phyloP scores from a whole-genome alignment of 64 coral and sea anemone species.

The Orbicella faveolata region DNA sequence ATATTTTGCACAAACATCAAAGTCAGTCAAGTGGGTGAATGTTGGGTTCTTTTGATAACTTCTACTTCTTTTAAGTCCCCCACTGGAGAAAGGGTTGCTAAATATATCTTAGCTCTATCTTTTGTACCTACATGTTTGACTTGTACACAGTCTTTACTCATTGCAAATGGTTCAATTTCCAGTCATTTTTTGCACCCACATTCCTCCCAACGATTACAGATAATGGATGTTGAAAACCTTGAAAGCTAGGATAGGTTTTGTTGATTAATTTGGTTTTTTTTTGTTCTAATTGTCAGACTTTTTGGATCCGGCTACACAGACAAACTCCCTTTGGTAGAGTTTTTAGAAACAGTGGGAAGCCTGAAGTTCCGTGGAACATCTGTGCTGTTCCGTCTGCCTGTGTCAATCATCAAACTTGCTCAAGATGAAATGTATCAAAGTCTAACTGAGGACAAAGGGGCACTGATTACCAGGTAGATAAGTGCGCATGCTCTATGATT shows the following conservation, averaged over 20 bases:
- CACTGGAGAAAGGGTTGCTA: too few species aligned
- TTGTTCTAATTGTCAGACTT: conserved; percentile 1
- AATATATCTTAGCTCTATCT: too few species aligned
- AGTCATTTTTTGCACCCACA: too few species aligned
- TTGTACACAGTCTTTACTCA: too few species aligned
- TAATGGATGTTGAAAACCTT: too few species aligned
- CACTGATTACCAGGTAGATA: not conserved
- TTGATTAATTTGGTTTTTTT: not conserved
- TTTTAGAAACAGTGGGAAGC: conserved; percentile 70
- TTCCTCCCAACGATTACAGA: too few species aligned
- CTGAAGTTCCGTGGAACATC: conserved; percentile 79
- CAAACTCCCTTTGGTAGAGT: conserved; percentile 40
- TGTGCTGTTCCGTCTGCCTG: conserved; percentile 60
- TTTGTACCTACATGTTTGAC: too few species aligned
- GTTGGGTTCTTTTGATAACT: too few species aligned
- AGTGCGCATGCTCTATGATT: not conserved
- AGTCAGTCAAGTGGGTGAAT: too few species aligned
- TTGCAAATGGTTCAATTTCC: too few species aligned
- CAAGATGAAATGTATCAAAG: conserved; percentile 39
- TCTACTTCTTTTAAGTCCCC: too few species aligned
- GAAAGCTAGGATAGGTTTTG: not conserved
- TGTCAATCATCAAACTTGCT: conserved; percentile 41
- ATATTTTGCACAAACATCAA: too few species aligned
- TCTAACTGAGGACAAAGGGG: not conserved
- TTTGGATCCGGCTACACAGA: conserved; percentile 33